phyloP scores from a whole-genome alignment of 2,797 vertebrate species.

The Lepilemur ruficaudatus region DNA sequence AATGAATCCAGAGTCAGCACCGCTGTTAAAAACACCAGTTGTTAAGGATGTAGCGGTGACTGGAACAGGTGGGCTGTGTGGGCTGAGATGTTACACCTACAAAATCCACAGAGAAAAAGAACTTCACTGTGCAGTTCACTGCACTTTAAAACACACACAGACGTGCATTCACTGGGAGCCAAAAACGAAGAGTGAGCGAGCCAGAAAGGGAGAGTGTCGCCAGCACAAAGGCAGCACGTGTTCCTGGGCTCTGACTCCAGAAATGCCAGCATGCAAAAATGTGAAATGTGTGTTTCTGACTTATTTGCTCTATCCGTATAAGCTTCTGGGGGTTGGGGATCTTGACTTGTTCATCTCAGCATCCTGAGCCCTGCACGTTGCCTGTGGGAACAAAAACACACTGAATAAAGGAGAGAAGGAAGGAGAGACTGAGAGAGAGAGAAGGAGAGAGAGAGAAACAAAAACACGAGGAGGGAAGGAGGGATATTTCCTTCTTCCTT shows the following conservation, averaged over 20 bases:
- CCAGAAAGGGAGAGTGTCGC: not conserved
- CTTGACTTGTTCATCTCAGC: not conserved
- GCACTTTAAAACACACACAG: slow-evolving; percentile 17
- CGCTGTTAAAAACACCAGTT: slow-evolving; percentile 39
- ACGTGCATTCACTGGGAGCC: not conserved
- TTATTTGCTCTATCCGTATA: not conserved
- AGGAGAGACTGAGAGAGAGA: not conserved
- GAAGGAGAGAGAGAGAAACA: not conserved
- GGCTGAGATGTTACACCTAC: slow-evolving; percentile 54
- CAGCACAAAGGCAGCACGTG: not conserved
- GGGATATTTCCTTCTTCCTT: not conserved
- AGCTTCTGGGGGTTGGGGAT: not conserved
- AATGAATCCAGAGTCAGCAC: slow-evolving; percentile 29
- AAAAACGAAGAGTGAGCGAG: not conserved
- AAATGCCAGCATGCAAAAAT: not conserved
- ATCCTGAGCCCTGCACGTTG: not conserved
- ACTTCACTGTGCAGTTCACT: not conserved
- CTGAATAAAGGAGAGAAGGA: not conserved
- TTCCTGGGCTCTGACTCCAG: not conserved
- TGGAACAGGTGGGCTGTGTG: slow-evolving; percentile 53
- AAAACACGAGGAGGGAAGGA: not conserved
- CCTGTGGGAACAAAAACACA: not conserved
- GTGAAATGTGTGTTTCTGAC: not conserved
- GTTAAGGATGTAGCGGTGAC: slow-evolving; percentile 23
- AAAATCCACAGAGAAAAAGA: slow-evolving; percentile 51